Conservation (phyloP, 2,797 vertebrate species). For the Percopsis omiscomaycus region DNA sequence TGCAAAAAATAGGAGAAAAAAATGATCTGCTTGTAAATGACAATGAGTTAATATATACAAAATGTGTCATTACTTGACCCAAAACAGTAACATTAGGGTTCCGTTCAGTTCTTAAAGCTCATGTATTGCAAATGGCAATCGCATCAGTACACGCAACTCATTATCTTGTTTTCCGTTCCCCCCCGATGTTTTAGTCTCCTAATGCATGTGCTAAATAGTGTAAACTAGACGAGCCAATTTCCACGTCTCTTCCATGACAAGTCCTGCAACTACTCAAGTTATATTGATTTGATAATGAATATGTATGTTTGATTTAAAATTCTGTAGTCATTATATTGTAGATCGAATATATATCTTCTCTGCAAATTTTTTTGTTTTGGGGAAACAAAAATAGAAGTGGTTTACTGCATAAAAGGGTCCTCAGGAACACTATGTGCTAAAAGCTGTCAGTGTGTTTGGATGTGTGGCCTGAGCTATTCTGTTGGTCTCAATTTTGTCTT, state of each 20-base stretch:
- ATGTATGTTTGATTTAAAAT: constrained; percentile 75
- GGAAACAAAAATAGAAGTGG: constrained; percentile 72
- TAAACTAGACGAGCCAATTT: constrained; percentile 66
- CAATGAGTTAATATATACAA: constrained; percentile 68
- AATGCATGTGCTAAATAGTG: constrained; percentile 75
- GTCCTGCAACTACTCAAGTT: constrained; percentile 62
- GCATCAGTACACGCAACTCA: constrained; percentile 63
- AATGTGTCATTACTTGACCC: constrained; percentile 73
- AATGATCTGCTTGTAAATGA: constrained; percentile 63
- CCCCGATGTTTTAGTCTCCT: constrained; percentile 62
- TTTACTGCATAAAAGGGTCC: constrained; percentile 69
- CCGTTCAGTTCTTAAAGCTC: constrained; percentile 67
- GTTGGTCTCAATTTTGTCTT: constrained; percentile 58
- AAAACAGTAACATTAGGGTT: constrained; percentile 75
- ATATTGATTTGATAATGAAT: constrained; percentile 66
- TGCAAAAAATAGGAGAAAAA: constrained; percentile 62
- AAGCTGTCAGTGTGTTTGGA: constrained; percentile 60
- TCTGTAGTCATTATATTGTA: constrained; percentile 74
- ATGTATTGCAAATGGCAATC: constrained; percentile 83
- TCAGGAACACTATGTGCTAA: constrained; percentile 72
- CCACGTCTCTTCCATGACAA: constrained; percentile 49
- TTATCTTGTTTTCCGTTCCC: constrained; percentile 46
- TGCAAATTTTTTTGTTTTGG: constrained; percentile 67
- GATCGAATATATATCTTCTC: constrained; percentile 64
- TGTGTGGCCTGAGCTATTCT: constrained; percentile 58